Evolutionary conservation across 2,888 invertebrate genomes (phyloP), one percentile per base, ranked within the genome.

Genomic region (Clusia tigrina): DNA sequence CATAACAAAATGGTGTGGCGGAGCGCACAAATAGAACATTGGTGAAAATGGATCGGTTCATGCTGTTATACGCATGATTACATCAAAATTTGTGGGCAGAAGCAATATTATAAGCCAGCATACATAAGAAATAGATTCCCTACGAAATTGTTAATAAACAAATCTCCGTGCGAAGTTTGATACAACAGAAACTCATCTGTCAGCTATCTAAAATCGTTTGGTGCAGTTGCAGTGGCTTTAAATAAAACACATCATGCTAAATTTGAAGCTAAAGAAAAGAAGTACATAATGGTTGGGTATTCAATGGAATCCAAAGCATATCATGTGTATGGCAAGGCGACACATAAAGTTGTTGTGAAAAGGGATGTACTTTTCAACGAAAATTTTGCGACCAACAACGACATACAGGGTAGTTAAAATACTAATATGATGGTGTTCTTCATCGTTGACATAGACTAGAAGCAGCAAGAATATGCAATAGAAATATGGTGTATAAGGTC

Each of bases 101-200:
- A 22, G 62, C n/a, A n/a, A n/a, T n/a, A n/a, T n/a, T n/a, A n/a
- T n/a, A n/a, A n/a, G n/a, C n/a, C 67, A 1, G 62, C 59, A 2
- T 67, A 68, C 37, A 52, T 67, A 23, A 56, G 63, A 10, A 69
- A 66, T 37, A 46, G 65, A 18, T 54, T 22, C 5, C 18, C 22
- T 6, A 48, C 48, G 5, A 48, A 48, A 20, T 18, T 22, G 2
- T 22, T 51, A 25, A 62, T 52, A 18, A 53, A 56, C 17, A 57
- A 42, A 22, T 66, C 63, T 10, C 64, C 65, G 46, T 59, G 60
- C 9, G 64, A 69, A 54, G 18, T 56, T n/a, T 67, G 66, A 62
- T 56, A 10, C 55, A 54, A 37, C 32, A 55, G 22, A 38, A 67
- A 67, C 37, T 65, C 63, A 1, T 52, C 62, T 32, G 58, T 68